Evolutionary conservation across 2,113 vertebrate species (phyloP), one percentile per base, ranked within the genome.

Genomic region (Pteropus alecto): DNA sequence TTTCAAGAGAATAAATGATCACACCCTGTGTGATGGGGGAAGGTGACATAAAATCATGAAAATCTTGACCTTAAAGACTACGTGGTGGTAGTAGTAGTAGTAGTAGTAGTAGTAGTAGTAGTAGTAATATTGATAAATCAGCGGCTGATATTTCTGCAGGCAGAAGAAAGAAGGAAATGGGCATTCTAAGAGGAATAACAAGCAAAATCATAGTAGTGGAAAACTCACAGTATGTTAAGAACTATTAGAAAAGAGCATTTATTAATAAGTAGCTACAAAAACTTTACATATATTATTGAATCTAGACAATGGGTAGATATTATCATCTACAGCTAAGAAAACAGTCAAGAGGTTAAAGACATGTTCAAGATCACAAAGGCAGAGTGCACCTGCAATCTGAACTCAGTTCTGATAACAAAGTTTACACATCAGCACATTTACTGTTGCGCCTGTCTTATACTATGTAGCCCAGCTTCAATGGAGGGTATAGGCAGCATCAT

Each of bases 201-300:
- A 78, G 19, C 43, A 92, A 89, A 94, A 60, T 24, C 10, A 35
- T 2, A 78, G 30, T 46, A 90, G 22, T 79, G 33, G 54, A 83
- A 95, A 96, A 87, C 33, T 58, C 77, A 86, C 22, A 48, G 13
- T 61, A 76, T 77, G 58, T 76, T 84, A 90, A 68, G 26, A 92
- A 87, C 26, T n/a, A 48, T 71, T 71, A 96, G 48, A 7, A 81
- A 89, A 90, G 43, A 81, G 26, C 51, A 77, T 22, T 92, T 74
- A 65, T 67, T 76, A 71, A 14, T 24, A 54, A 78, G 48, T 54
- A 26, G 51, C 33, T 24, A 93, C 22, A 11, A 76, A 28, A 41
- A 84, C 6, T 90, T 95, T n/a, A 76, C 19, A 94, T 30, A 56
- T 1, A 68, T n/a, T 63, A 65, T 3, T 87, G n/a, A 95, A 41